Evolutionary conservation across 2,888 invertebrate genomes (phyloP).

Genomic region (Celastrina argiolus): DNA sequence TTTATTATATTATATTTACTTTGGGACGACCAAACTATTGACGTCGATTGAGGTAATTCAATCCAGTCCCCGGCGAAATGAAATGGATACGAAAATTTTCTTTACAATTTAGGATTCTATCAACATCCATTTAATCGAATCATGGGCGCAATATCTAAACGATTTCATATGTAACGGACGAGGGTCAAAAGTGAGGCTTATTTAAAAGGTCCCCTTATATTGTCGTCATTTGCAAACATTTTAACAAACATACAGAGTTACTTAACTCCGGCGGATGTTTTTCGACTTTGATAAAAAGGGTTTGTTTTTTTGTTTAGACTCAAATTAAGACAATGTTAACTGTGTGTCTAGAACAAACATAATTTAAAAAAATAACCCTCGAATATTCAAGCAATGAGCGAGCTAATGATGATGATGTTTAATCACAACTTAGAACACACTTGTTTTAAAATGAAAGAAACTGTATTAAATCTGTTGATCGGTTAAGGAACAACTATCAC

Average conservation of each 20-base stretch:
- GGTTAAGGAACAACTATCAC: no score
- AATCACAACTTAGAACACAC: no score
- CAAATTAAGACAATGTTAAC: no score
- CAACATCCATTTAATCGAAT: neutral
- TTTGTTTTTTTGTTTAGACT: no score
- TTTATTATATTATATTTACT: neutral
- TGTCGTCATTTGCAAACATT: constrained; percentile 14
- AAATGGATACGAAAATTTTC: neutral
- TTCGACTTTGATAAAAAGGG: no score
- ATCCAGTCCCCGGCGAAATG: neutral
- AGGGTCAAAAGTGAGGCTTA: constrained; percentile 15
- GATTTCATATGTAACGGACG: constrained; percentile 21
- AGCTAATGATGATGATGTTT: no score
- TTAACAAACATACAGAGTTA: neutral
- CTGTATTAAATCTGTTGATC: no score
- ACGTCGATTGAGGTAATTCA: neutral
- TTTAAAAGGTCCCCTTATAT: constrained; percentile 14
- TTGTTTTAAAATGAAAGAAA: no score
- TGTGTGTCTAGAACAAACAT: no score
- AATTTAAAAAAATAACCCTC: no score
- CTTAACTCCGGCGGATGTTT: constrained; percentile 9
- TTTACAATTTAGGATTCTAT: constrained; percentile 5
- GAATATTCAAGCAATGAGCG: no score
- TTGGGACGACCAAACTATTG: neutral
- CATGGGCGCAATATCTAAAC: constrained; percentile 6